These are phyloP conservation scores for Drosophila sturtevanti DNA, from an alignment of 1,140 invertebrate genomes.

Conservation along the genomic window DNA sequence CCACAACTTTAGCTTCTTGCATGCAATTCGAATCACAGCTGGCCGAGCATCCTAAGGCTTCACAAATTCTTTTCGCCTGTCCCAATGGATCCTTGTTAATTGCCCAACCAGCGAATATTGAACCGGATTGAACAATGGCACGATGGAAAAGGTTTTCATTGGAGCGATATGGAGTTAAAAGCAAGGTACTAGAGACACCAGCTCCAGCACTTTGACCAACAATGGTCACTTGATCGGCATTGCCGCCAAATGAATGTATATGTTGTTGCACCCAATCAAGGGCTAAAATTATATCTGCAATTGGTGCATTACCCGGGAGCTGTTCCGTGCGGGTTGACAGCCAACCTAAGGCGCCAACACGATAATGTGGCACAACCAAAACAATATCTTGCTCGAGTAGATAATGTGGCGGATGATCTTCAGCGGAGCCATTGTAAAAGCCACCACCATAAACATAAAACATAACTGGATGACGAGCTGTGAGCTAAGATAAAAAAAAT, in stretches of 20 bases:
- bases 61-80: conserved; percentile 60
- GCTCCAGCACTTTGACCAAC: conserved; percentile 78
- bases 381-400: conserved; percentile 90
- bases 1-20: conserved; percentile 34
- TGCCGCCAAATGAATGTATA: conserved; percentile 87
- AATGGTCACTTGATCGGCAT: conserved; percentile 84
- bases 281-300: conserved; percentile 81
- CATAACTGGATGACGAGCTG: conserved; percentile 69
- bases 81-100: conserved; percentile 48
- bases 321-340: conserved; percentile 80
- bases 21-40: conserved; percentile 41
- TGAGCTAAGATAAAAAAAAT: conserved; percentile 39
- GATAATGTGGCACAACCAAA: conserved; percentile 91
- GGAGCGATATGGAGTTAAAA: conserved; percentile 67
- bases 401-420: conserved; percentile 88
- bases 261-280: conserved; percentile 86
- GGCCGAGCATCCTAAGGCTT: conserved; percentile 41
- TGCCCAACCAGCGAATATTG: conserved; percentile 71
- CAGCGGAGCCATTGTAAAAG: conserved; percentile 81
- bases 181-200: conserved; percentile 61
- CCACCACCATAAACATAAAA: conserved; percentile 82
- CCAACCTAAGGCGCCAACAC: conserved; percentile 86
- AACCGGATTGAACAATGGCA: conserved; percentile 78
- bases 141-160: conserved; percentile 53
- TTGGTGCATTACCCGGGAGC: conserved; percentile 73